Conservation (phyloP, 2,797 vertebrate species). For the Sylvilagus floridanus region DNA sequence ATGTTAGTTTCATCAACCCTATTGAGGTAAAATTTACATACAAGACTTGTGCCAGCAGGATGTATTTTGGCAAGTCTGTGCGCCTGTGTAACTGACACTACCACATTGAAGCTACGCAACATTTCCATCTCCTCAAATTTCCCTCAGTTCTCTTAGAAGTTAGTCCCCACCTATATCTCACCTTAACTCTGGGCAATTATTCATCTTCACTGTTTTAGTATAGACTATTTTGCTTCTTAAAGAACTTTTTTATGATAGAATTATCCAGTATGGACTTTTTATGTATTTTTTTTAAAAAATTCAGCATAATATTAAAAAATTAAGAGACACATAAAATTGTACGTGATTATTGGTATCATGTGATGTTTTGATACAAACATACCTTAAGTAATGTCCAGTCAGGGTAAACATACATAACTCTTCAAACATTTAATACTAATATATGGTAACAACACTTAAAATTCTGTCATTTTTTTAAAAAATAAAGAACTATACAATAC, state of each 20-base stretch:
- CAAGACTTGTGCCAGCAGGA: not conserved
- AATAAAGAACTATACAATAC: too few relatives aligned
- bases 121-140: not conserved
- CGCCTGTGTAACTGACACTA: not conserved
- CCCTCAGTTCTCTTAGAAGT: not conserved
- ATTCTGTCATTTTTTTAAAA: too few relatives aligned
- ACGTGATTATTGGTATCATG: too few relatives aligned
- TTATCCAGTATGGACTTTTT: not conserved
- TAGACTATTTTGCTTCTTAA: not conserved
- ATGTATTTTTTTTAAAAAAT: not conserved
- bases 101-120: not conserved
- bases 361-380: too few relatives aligned
- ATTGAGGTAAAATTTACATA: constrained; percentile 5
- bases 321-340: too few relatives aligned
- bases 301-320: too few relatives aligned
- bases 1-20: constrained; percentile 7
- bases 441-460: too few relatives aligned
- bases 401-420: too few relatives aligned
- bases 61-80: not conserved
- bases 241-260: not conserved
- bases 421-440: too few relatives aligned
- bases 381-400: too few relatives aligned
- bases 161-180: not conserved
- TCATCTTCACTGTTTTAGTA: not conserved
- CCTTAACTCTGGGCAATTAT: not conserved